A percentile compares a stretch with the other conserved stretches of the same genome.
phyloP scores from a whole-genome alignment of 2,888 invertebrate species.

The Papilio protenor region DNA sequence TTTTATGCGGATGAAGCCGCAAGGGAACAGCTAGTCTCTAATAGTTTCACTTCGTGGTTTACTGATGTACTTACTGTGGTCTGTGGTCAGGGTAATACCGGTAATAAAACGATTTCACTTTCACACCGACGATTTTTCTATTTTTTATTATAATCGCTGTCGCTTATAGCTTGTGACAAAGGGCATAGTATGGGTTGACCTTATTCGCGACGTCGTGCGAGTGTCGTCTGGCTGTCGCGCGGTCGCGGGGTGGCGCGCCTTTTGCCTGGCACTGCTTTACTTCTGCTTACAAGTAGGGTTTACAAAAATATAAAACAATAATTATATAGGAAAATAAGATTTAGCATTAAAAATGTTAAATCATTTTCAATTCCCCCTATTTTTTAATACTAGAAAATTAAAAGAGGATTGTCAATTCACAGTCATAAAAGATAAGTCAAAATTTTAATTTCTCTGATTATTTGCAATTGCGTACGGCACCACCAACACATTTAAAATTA shows the following conservation, averaged over 20 bases:
- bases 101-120: not conserved
- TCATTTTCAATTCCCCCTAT: too few relatives aligned
- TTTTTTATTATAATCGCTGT: conserved; percentile 37
- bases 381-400: too few relatives aligned
- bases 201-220: conserved; percentile 83
- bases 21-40: too few relatives aligned
- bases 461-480: too few relatives aligned
- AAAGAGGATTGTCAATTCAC: too few relatives aligned
- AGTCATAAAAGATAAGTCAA: too few relatives aligned
- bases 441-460: too few relatives aligned
- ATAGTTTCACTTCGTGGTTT: not conserved
- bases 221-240: conserved; percentile 70
- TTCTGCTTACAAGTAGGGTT: conserved; percentile 64
- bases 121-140: not conserved
- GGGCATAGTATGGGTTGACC: conserved; percentile 67
- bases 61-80: not conserved
- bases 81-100: not conserved
- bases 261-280: conserved; percentile 74
- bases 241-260: conserved; percentile 68
- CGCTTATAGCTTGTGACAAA: conserved; percentile 45
- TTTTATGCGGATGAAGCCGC: too few relatives aligned
- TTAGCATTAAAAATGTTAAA: not conserved
- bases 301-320: conserved; percentile 50
- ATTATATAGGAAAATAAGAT: not conserved
- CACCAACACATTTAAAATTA: too few relatives aligned